These are phyloP conservation scores for Paracanthobrama guichenoti DNA, from an alignment of 2,113 vertebrate genomes.

Conservation along the genomic window DNA sequence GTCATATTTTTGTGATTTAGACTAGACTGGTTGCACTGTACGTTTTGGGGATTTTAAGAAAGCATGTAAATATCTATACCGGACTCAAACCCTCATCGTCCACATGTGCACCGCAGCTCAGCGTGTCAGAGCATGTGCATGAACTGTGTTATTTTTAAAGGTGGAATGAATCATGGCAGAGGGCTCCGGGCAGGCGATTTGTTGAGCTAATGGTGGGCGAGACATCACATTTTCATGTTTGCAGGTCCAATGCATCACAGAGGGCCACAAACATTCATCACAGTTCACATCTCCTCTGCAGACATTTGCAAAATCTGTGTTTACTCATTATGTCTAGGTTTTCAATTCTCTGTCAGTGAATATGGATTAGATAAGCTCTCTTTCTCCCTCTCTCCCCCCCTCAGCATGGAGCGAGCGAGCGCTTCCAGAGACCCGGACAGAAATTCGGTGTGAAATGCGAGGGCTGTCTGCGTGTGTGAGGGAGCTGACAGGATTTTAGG, in stretches of 20 bases:
- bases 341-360: conserved; percentile 46
- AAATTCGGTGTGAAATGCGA: conserved; percentile 70
- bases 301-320: conserved; percentile 46
- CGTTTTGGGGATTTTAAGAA: not conserved
- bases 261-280: conserved; percentile 23
- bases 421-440: conserved; percentile 58
- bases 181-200: not conserved
- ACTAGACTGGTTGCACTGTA: not conserved
- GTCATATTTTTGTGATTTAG: not conserved
- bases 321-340: conserved; percentile 48
- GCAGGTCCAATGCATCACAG: conserved; percentile 20
- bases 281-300: conserved; percentile 33
- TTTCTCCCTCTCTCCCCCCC: conserved; percentile 33
- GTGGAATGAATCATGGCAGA: conserved; percentile 17
- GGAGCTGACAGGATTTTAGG: conserved; percentile 71
- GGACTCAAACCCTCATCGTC: not conserved
- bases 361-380: conserved; percentile 45
- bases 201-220: conserved; percentile 28
- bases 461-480: conserved; percentile 66
- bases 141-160: not conserved
- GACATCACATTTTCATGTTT: conserved; percentile 22
- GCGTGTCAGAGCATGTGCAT: not conserved
- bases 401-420: conserved; percentile 33
- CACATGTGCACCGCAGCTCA: not conserved
- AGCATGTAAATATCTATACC: not conserved